phyloP scores from a whole-genome alignment of 2,113 vertebrate species.

The Mus spicilegus region DNA sequence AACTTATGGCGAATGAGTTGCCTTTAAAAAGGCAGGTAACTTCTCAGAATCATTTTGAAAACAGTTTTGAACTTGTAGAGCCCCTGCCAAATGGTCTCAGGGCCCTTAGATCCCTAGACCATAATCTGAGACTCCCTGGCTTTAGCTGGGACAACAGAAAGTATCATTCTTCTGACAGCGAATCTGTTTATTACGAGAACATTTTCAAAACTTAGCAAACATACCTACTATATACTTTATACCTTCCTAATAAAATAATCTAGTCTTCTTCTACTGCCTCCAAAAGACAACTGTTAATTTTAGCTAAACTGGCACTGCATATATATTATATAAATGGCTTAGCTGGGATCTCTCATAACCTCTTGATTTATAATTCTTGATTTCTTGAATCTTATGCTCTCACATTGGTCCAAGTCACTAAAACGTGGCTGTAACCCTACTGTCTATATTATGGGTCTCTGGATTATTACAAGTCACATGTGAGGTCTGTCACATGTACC shows the following conservation, averaged over 20 bases:
- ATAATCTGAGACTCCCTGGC: not conserved
- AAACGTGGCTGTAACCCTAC: not conserved
- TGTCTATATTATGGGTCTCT: not conserved
- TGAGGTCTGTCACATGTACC: not conserved
- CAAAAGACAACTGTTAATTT: not conserved
- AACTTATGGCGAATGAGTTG: not conserved
- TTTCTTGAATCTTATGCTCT: conserved; percentile 7
- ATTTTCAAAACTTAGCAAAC: conserved; percentile 24
- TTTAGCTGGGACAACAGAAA: not conserved
- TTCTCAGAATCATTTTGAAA: conserved; percentile 55
- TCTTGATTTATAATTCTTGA: not conserved
- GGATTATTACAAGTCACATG: not conserved
- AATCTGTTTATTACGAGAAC: conserved; percentile 1
- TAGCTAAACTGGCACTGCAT: not conserved
- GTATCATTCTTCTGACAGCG: not conserved
- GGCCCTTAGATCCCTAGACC: not conserved
- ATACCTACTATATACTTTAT: not conserved
- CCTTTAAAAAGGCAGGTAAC: not conserved
- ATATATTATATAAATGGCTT: not conserved
- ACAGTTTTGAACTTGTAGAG: conserved; percentile 5
- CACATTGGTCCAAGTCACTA: not conserved
- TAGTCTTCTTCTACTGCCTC: not conserved
- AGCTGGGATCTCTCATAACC: not conserved
- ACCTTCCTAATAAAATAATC: not conserved
- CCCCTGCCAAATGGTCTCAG: not conserved